Conservation (phyloP, 2,797 vertebrate genomes). For the Characodon lateralis region DNA sequence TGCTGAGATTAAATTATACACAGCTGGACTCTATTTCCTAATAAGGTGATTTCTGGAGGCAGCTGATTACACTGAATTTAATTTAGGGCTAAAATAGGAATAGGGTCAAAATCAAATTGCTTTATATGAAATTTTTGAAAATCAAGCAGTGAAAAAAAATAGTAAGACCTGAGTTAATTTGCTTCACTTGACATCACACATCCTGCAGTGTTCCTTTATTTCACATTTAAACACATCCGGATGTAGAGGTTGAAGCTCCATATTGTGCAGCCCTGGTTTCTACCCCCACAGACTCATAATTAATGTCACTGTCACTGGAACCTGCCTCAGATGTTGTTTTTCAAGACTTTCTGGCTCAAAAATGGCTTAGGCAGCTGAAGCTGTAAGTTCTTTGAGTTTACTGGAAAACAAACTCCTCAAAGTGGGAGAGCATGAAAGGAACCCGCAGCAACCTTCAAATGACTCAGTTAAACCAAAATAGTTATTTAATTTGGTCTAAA, state of each 20-base stretch:
- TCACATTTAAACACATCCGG: not conserved
- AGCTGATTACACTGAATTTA: not conserved
- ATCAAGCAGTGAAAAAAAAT: not conserved
- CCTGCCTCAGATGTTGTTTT: not conserved
- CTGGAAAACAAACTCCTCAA: not conserved
- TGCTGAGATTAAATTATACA: slow-evolving; percentile 1
- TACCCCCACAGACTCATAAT: slow-evolving; percentile 5
- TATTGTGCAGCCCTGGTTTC: not conserved
- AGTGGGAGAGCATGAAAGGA: not conserved
- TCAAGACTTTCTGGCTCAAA: not conserved
- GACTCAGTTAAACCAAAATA: not conserved
- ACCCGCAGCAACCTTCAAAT: not conserved
- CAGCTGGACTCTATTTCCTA: not conserved
- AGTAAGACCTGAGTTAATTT: not conserved
- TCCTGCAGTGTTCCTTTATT: slow-evolving; percentile 2
- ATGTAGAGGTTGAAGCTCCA: slow-evolving; percentile 1
- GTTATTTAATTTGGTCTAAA: not conserved
- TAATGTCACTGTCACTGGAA: slow-evolving; percentile 6
- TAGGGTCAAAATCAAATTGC: not conserved
- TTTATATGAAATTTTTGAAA: too few relatives aligned
- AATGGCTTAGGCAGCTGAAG: not conserved
- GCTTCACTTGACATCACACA: slow-evolving; percentile 1
- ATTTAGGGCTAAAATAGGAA: not conserved
- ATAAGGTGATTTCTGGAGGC: not conserved
- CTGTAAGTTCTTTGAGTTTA: not conserved